Base-by-base conservation (phyloP, 1,140 invertebrate species). In the Drosophila tani region DNA sequence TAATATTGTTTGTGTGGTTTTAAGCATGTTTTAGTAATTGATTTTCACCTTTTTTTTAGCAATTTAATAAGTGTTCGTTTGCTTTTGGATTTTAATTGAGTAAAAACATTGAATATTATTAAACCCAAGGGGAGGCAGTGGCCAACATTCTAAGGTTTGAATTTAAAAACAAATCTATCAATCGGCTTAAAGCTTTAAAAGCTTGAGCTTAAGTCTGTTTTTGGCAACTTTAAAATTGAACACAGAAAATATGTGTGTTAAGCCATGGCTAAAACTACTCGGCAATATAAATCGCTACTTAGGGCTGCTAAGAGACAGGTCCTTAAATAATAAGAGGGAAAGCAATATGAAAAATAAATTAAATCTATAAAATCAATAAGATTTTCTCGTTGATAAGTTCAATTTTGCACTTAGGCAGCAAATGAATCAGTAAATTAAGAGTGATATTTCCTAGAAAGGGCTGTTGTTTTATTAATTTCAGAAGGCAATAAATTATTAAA, bases 1-100 rank as follows among this genome's bases (percentile, higher is more conserved):
- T 40, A 55, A 55, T 55, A 21, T 55, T 55, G 32, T 55, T 55
- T 55, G 53, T 55, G 53, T 40, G 53, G 53, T 55, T 55, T 55
- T 40, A 40, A 15, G 53, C 53, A 40, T 55, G 53, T 55, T 55
- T 55, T 55, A n/a, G 15, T 55, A 55, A 55, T 55, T 55, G 53
- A 55, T 55, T 55, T 55, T 55, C 4, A 15, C 15, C 6, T 1
- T 7, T n/a, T 41, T 41, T 41, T 41, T 41, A 7, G 5, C 40
- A n/a, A 7, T 41, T n/a, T n/a, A 40, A 40, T 40, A 15, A n/a
- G 21, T 40, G 32, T 21, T 17, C 14, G 19, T n/a, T 40, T 55
- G 1, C 17, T 38, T 35, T 55, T 17, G 3, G 35, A 21, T 55
- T 55, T 35, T 38, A 55, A 55, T 55, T 55, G 14, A 55, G 32